Evolutionary conservation across 1,140 invertebrate genomes (phyloP), one percentile per base, ranked within the genome.

Genomic region (Aphis craccivora): DNA sequence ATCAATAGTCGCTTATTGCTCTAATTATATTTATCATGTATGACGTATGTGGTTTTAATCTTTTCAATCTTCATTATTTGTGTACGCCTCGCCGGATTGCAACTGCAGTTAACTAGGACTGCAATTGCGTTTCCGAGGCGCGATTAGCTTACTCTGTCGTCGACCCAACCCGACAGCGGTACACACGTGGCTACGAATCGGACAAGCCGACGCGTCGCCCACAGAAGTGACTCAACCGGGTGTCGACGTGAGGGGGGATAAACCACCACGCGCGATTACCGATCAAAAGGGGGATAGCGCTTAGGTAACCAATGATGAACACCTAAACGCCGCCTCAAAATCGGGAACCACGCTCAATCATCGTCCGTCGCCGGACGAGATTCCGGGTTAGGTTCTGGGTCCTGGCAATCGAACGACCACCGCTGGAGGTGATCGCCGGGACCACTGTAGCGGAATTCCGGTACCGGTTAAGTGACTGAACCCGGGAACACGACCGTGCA

Each of bases 361-460:
- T 0, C n/a, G 60, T 25, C 37, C 9, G 23, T 22, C 0, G 0
- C 14, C 60, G 22, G 25, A 43, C n/a, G 22, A 23, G 76, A n/a
- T n/a, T 2, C 0, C 0, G 1, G 91, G 91, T 92, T 92, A 81
- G 91, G 91, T 92, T 43, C 6, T 48, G 18, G 40, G 9, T 30
- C 37, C 90, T 30, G 14, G 2, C 43, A 1, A 25, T 55, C 51
- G 2, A 37, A 5, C 84, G 0, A 18, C n/a, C n/a, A 37, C 87
- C 51, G 88, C 1, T 23, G 22, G 51, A 0, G 1, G 51, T 7
- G 35, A 37, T 0, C 35, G 22, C 18, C 0, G 18, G 88, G 51
- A 35, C 88, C 0, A 1, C 2, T 6, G 0, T 0, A 53, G 3
- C 3, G 0, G 1, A 25, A 7, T 1, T 18, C 37, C 37, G 25